Conservation (phyloP, 1,140 invertebrate species). For the Teleopsis dalmanni region DNA sequence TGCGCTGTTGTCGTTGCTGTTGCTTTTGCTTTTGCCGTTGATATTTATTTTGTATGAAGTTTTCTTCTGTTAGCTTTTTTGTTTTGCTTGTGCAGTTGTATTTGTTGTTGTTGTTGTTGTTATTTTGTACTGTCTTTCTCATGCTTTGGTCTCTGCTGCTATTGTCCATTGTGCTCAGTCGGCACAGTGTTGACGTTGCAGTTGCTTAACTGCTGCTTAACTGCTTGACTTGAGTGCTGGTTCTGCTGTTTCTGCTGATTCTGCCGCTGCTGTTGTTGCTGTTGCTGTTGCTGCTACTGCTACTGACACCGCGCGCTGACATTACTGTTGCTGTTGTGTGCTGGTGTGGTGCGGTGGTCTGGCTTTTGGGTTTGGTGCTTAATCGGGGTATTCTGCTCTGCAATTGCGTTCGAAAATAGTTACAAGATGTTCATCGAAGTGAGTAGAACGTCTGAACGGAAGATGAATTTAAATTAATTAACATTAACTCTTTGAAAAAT, state of each 20-base stretch:
- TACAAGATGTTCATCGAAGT: constrained; percentile 44
- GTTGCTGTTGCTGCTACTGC: neutral
- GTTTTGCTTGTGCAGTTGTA: neutral
- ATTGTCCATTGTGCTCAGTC: too few species aligned
- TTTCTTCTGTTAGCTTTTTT: neutral
- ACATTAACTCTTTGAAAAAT: too few species aligned
- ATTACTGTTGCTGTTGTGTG: constrained; percentile 1
- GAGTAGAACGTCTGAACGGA: constrained; percentile 41
- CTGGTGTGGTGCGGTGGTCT: neutral
- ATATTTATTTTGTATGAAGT: neutral
- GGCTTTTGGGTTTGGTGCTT: constrained; percentile 17
- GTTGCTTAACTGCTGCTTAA: neutral
- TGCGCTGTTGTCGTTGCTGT: neutral
- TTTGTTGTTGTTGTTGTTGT: constrained; percentile 5
- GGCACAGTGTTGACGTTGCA: neutral
- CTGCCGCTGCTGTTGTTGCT: constrained; percentile 8
- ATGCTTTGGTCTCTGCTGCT: constrained; percentile 5
- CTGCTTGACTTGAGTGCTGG: constrained; percentile 18
- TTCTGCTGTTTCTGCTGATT: constrained; percentile 23
- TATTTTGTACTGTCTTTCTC: neutral
- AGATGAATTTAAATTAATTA: constrained; percentile 11
- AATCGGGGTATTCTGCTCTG: constrained; percentile 28
- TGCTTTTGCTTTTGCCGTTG: neutral
- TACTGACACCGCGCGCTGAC: neutral
- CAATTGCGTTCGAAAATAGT: constrained; percentile 42